Evolutionary conservation across 1,140 invertebrate genomes (phyloP).

Genomic region (Nixonia krombeini): DNA sequence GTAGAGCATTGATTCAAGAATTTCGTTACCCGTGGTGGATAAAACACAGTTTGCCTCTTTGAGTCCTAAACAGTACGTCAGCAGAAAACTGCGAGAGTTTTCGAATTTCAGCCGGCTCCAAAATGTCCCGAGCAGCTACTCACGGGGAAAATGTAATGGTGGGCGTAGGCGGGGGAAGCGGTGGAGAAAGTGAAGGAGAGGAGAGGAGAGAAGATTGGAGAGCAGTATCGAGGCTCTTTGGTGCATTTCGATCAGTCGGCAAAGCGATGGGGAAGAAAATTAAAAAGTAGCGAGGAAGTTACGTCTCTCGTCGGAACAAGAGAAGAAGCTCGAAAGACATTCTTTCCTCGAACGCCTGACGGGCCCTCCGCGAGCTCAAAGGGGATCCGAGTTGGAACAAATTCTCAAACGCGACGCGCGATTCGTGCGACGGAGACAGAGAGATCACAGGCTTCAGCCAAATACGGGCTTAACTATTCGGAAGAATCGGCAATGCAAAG

Average conservation of each 20-base stretch:
- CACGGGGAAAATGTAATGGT: too few relatives aligned
- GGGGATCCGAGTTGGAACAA: slow-evolving; percentile 5
- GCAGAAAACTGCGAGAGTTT: slow-evolving; percentile 17
- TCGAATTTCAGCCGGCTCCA: slow-evolving; percentile 37
- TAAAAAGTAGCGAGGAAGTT: slow-evolving; percentile 32
- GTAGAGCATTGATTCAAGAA: too few relatives aligned
- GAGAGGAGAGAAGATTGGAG: slow-evolving; percentile 1
- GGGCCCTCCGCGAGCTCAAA: slow-evolving; percentile 18
- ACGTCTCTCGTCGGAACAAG: slow-evolving; percentile 4
- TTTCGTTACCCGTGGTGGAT: too few relatives aligned
- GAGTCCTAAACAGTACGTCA: too few relatives aligned
- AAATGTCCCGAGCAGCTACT: slow-evolving; percentile 17
- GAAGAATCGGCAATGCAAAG: slow-evolving; percentile 15
- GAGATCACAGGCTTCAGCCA: background rate
- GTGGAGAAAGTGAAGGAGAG: background rate
- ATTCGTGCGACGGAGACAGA: background rate
- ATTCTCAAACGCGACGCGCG: slow-evolving; percentile 10
- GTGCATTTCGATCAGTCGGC: slow-evolving; percentile 10
- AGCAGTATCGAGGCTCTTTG: slow-evolving; percentile 25
- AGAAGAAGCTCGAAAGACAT: slow-evolving; percentile 18
- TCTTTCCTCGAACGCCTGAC: slow-evolving; percentile 5
- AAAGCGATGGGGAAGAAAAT: slow-evolving; percentile 29
- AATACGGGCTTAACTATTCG: slow-evolving; percentile 9
- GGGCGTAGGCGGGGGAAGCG: too few relatives aligned
- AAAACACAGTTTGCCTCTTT: too few relatives aligned